Base-by-base conservation (phyloP, 2,113 vertebrate genomes). In the Ardeotis arabs region DNA sequence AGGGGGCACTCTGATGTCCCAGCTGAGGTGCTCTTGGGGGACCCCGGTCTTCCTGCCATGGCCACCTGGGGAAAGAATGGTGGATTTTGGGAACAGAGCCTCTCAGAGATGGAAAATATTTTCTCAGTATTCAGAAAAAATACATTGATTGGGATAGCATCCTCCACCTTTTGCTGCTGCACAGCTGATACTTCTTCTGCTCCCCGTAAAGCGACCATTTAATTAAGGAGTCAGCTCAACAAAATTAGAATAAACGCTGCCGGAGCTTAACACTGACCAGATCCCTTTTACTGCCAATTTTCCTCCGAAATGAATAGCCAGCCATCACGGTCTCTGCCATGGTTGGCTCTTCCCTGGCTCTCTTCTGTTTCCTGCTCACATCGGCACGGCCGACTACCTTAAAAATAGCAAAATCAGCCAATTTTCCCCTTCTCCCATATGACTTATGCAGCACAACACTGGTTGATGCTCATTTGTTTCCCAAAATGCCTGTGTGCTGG, bases 221-320 rank as follows among this genome's bases (percentile, higher is more conserved):
- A 95, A 97, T 96, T 79, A 91, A 56, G 28, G 78, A 94, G 18
- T 76, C 63, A 70, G 44, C 67, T 94, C 60, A 89, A 78, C 41
- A 76, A 96, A 89, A 83, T 94, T 78, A 88, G 33, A 85, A 91
- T 56, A 94, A 95, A 74, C 3, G 16, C 92, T 78, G 81, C 58
- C 19, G 14, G 76, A 79, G 60, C 62, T 93, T 84, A 85, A 93
- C 28, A 14, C 69, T 95, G 69, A 93, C 75, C 82, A 87, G 84
- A 90, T 56, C 53, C n/a, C 39, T 92, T 96, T 87, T 75, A 16
- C 41, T 91, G 85, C 44, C 75, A 86, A 76, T 84, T 95, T 83
- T 87, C 62, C 72, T 68, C 41, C 10, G 11, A 81, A 97, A 96
- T 94, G 66, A 94, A 83, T 50, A 93, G 72, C 56, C 24, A 9